Percentiles rank a stretch among this genome's conserved stretches.
phyloP scores from a whole-genome alignment of 2,888 invertebrate species.

The Dicranocentrus wangi region DNA sequence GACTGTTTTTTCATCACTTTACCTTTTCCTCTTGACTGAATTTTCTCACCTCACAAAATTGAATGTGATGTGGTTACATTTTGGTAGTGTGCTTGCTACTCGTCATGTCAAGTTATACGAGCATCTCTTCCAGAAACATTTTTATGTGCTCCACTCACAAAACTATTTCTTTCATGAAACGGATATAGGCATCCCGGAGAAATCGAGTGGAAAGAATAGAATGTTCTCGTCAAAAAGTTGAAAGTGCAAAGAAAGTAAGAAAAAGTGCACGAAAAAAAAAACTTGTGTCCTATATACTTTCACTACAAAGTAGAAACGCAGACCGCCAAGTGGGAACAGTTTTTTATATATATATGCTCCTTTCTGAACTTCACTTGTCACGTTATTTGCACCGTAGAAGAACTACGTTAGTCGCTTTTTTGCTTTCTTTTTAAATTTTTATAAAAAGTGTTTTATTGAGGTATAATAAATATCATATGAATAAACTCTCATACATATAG shows the following conservation, averaged over 20 bases:
- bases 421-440: neutral
- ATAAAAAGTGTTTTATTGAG: slow-evolving; percentile 22
- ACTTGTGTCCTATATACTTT: neutral
- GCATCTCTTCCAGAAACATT: slow-evolving; percentile 36
- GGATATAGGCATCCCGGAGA: neutral
- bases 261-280: too few species aligned
- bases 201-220: too few species aligned
- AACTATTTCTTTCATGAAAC: neutral
- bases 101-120: slow-evolving; percentile 51
- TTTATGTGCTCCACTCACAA: slow-evolving; percentile 31
- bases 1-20: slow-evolving; percentile 24
- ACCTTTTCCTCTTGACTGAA: slow-evolving; percentile 32
- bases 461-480: slow-evolving; percentile 35
- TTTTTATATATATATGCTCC: too few species aligned
- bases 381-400: too few species aligned
- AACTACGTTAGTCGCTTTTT: neutral
- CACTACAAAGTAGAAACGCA: neutral
- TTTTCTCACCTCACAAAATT: slow-evolving; percentile 26
- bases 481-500: slow-evolving; percentile 34
- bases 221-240: neutral
- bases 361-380: too few species aligned
- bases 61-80: slow-evolving; percentile 5
- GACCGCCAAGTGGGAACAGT: too few species aligned
- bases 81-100: slow-evolving; percentile 37
- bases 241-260: neutral